Percentiles rank a stretch among this genome's conserved stretches.
Conservation (phyloP, 1,140 invertebrate genomes). For the Bombus huntii region DNA sequence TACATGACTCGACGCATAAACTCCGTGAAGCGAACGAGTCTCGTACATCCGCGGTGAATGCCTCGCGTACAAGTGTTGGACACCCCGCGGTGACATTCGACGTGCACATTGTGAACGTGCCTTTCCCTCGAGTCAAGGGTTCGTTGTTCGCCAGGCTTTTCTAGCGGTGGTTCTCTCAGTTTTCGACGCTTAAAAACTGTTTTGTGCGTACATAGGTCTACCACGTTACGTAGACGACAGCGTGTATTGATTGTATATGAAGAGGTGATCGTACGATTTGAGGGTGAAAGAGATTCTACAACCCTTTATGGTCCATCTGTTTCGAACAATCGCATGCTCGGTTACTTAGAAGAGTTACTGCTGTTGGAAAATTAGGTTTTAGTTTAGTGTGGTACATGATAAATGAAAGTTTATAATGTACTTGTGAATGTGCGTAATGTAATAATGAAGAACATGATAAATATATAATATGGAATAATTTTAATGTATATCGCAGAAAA, state of each 20-base stretch:
- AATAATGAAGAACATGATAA: too few species aligned
- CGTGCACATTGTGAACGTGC: slow-evolving; percentile 58
- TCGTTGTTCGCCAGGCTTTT: slow-evolving; percentile 47
- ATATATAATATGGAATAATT: too few species aligned
- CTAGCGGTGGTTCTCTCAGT: slow-evolving; percentile 30
- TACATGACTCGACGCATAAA: slow-evolving; percentile 68
- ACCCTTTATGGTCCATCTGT: slow-evolving; percentile 14
- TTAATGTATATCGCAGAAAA: too few species aligned
- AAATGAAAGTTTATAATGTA: neutral
- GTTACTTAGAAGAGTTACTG: neutral
- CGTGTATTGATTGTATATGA: neutral
- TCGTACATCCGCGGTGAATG: slow-evolving; percentile 52
- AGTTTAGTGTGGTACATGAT: neutral
- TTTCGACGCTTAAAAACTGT: slow-evolving; percentile 38
- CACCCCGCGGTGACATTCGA: slow-evolving; percentile 74
- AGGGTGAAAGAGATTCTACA: slow-evolving; percentile 5
- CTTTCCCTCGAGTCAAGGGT: slow-evolving; percentile 53
- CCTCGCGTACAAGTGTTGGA: slow-evolving; percentile 69
- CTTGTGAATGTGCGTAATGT: too few species aligned
- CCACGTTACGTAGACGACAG: neutral
- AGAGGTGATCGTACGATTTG: slow-evolving; percentile 7
- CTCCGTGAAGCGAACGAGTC: slow-evolving; percentile 67
- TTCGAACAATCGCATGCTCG: neutral
- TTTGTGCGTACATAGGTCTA: slow-evolving; percentile 14
- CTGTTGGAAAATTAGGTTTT: neutral